phyloP scores from a whole-genome alignment of 2,888 invertebrate species.

The Ommatoiulus sabulosus region DNA sequence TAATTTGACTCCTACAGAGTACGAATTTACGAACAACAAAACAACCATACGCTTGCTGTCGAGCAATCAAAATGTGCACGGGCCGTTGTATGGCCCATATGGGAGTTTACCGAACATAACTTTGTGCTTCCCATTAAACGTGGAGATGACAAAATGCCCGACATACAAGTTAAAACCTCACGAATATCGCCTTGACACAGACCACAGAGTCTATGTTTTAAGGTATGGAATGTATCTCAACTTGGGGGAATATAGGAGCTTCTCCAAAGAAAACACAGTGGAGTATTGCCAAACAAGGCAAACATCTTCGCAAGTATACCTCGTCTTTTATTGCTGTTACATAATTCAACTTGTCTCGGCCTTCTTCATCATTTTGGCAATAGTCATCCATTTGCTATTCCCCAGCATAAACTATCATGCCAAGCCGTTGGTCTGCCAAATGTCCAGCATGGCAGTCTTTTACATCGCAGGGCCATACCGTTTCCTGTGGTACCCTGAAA shows the following conservation, averaged over 20 bases:
- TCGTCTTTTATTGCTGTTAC: neutral
- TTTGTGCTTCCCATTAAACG: slow-evolving; percentile 50
- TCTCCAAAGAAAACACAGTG: neutral
- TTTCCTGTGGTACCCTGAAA: neutral
- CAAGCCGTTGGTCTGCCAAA: slow-evolving; percentile 58
- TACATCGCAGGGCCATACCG: slow-evolving; percentile 53
- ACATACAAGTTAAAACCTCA: neutral
- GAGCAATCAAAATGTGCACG: neutral
- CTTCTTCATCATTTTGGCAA: slow-evolving; percentile 49
- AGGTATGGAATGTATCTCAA: neutral
- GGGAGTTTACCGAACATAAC: neutral
- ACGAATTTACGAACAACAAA: slow-evolving; percentile 47
- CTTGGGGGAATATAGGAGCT: slow-evolving; percentile 3
- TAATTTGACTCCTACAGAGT: neutral
- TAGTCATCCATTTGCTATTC: slow-evolving; percentile 55
- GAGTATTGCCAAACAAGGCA: neutral
- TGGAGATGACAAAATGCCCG: slow-evolving; percentile 23
- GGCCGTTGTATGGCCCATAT: neutral
- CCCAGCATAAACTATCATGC: slow-evolving; percentile 58
- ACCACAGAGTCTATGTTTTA: neutral
- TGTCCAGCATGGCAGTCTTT: slow-evolving; percentile 53
- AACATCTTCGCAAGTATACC: neutral
- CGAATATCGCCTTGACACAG: neutral
- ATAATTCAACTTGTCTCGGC: slow-evolving; percentile 45
- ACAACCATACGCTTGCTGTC: neutral